Base-by-base conservation (phyloP, 1,140 invertebrate species). In the Penaeus indicus region DNA sequence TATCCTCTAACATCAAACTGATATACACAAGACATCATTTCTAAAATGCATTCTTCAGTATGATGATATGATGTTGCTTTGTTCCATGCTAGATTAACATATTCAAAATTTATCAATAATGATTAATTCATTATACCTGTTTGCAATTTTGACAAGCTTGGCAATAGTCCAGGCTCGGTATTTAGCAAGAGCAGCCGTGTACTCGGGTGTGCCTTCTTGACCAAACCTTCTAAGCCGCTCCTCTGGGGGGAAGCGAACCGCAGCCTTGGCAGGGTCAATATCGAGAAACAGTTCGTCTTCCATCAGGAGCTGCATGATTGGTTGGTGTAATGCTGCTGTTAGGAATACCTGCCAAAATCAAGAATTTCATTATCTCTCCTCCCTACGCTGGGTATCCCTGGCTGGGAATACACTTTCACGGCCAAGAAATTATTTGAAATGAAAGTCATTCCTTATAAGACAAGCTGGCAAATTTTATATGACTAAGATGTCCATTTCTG, bases 241-340 rank as follows among this genome's bases (percentile, higher is more conserved):
- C 4, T 94, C 92, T 1, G 94, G 92, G 62, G 95, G 94, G 92
- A 97, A 97, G 60, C 89, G 94, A n/a, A 96, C 94, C 21, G 95
- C 92, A 64, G 96, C 95, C 93, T 98, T 98, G 88, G 97, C 95
- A 0, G 97, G 96, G 93, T 99, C 98, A 60, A 98, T 96, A 88
- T 99, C 98, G 69, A 98, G 94, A 93, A 97, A 98, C 92, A 96
- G 95, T 92, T 99, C 97, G 92, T 98, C 97, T 91, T 98, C 97
- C 93, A 97, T 97, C 5, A 99, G 94, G n/a, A 99, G 94, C 75
- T 96, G 95, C 95, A 99, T 96, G 67, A 99, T 96, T 1, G 98
- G 97, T 22, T 95, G 95, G 92, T 98, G 96, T 7, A 99, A 94
- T 5, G 98, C 97, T 25, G 97, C 96, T 0, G 97, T 97, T 5